Evolutionary conservation across 1,140 invertebrate genomes (phyloP).

Genomic region (Rhizoglyphus robini): DNA sequence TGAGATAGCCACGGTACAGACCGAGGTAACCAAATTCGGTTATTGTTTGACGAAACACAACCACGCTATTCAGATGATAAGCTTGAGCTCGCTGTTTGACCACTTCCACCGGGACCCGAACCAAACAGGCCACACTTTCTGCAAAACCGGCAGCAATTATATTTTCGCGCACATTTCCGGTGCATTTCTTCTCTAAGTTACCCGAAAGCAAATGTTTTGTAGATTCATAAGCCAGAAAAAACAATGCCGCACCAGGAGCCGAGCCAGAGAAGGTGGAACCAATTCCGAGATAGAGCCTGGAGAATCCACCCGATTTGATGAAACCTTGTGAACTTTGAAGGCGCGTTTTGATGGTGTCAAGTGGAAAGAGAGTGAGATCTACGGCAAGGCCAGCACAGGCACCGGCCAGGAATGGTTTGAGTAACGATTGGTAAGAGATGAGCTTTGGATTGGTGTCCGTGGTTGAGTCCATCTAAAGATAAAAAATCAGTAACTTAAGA

Average conservation of each 20-base stretch:
- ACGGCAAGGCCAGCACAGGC: slow-evolving; percentile 40
- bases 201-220: slow-evolving; percentile 46
- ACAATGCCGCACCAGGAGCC: slow-evolving; percentile 75
- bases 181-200: slow-evolving; percentile 50
- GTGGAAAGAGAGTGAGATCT: slow-evolving; percentile 68
- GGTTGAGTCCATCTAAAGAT: too few relatives aligned
- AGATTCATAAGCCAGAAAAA: slow-evolving; percentile 83
- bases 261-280: slow-evolving; percentile 67
- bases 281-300: slow-evolving; percentile 71
- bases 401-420: too few relatives aligned
- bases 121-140: slow-evolving; percentile 52
- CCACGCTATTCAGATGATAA: slow-evolving; percentile 33
- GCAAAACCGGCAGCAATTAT: background rate
- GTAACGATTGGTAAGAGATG: too few relatives aligned
- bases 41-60: slow-evolving; percentile 49
- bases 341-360: slow-evolving; percentile 89
- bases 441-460: too few relatives aligned
- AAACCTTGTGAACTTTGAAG: slow-evolving; percentile 80
- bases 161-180: slow-evolving; percentile 50
- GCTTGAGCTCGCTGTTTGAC: slow-evolving; percentile 86
- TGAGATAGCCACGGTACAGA: slow-evolving; percentile 76
- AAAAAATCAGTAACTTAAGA: too few relatives aligned
- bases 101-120: slow-evolving; percentile 85
- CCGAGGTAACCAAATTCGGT: slow-evolving; percentile 47
- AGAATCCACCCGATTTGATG: slow-evolving; percentile 69